phyloP scores from a whole-genome alignment of 1,140 invertebrate species.

The Pinna nobilis region DNA sequence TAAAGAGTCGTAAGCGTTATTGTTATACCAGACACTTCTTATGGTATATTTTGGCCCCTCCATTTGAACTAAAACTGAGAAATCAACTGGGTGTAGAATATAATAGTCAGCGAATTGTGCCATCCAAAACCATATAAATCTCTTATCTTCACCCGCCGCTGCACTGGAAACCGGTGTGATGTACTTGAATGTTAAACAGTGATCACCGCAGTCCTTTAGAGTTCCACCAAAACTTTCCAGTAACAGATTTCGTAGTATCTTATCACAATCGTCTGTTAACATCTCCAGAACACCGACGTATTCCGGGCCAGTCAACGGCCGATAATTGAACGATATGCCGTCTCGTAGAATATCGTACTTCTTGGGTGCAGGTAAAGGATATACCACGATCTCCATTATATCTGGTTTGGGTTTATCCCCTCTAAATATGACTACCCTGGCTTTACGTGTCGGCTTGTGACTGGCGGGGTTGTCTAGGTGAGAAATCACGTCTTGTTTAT shows the following conservation, averaged over 20 bases:
- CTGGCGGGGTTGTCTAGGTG: conserved; percentile 49
- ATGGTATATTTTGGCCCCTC: conserved; percentile 39
- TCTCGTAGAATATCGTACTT: background rate
- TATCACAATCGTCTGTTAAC: background rate
- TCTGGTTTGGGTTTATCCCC: conserved; percentile 56
- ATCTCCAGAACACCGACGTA: background rate
- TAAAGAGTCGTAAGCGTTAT: conserved; percentile 39
- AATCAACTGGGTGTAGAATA: conserved; percentile 47
- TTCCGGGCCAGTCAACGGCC: conserved; percentile 42
- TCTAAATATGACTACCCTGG: conserved; percentile 58
- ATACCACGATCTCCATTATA: conserved; percentile 59
- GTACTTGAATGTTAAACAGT: conserved; percentile 45
- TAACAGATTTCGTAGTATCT: conserved; percentile 38
- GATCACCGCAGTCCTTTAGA: conserved; percentile 51
- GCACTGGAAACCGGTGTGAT: conserved; percentile 43
- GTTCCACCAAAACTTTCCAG: conserved; percentile 55
- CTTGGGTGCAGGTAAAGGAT: conserved; percentile 51
- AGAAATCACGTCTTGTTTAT: conserved; percentile 52
- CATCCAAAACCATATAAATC: conserved; percentile 52
- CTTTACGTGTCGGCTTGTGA: conserved; percentile 50
- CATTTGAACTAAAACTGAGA: conserved; percentile 48
- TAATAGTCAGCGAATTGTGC: conserved; percentile 40
- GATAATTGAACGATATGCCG: conserved; percentile 33
- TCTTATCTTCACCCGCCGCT: conserved; percentile 26
- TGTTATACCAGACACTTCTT: conserved; percentile 49